Evolutionary conservation across 2,113 vertebrate genomes (phyloP).

Genomic region (Eclectus roratus): DNA sequence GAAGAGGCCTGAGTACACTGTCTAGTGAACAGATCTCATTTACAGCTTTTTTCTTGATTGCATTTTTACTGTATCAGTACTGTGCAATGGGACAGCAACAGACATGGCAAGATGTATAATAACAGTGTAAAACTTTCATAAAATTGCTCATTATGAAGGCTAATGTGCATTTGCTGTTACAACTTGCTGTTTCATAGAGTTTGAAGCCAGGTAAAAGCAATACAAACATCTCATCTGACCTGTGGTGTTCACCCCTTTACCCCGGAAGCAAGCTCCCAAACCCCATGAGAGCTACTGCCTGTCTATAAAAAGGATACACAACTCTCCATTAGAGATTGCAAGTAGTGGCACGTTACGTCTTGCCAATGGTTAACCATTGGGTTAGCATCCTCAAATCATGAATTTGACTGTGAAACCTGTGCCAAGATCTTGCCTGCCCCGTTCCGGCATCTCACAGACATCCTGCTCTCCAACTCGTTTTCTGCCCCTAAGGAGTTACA

Average conservation of each 20-base stretch:
- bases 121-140: background rate
- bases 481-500: background rate
- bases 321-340: background rate
- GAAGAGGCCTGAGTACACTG: background rate
- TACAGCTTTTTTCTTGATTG: background rate
- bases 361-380: background rate
- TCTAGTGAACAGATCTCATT: background rate
- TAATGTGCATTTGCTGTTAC: background rate
- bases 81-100: background rate
- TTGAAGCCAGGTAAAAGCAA: background rate
- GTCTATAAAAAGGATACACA: background rate
- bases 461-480: background rate
- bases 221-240: background rate
- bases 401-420: background rate
- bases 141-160: background rate
- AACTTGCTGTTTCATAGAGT: background rate
- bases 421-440: background rate
- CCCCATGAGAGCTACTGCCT: accelerated
- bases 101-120: background rate
- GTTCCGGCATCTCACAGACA: accelerated
- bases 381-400: background rate
- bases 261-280: background rate
- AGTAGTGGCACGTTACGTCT: background rate
- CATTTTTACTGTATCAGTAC: background rate
- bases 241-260: background rate